Conservation (phyloP, 2,888 invertebrate genomes). For the Smittia aterrima region DNA sequence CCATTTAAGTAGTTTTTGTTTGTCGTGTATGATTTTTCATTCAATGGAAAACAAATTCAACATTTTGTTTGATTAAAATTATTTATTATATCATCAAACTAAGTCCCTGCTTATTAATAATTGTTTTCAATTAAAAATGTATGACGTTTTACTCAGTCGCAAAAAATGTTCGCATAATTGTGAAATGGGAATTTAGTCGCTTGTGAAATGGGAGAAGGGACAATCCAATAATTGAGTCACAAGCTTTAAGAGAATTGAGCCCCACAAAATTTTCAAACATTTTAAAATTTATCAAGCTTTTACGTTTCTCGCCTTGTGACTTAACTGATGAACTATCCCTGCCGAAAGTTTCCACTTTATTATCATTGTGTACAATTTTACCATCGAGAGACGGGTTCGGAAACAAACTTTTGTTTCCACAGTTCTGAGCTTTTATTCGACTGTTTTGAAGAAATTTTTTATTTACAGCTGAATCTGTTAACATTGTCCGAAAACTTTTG, state of each 20-base stretch:
- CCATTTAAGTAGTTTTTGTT: slow-evolving; percentile 1
- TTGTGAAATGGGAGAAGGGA: no score
- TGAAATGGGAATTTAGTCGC: no score
- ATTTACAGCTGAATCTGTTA: not conserved
- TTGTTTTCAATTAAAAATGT: slow-evolving; percentile 14
- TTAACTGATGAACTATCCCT: not conserved
- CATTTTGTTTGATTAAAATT: slow-evolving; percentile 13
- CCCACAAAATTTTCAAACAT: no score
- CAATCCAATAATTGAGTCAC: no score
- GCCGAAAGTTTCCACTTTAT: not conserved
- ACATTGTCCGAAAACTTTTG: not conserved
- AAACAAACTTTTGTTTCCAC: slow-evolving; percentile 1
- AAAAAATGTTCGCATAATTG: not conserved
- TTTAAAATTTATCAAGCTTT: no score
- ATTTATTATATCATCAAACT: slow-evolving; percentile 2
- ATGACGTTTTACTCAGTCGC: slow-evolving; percentile 16
- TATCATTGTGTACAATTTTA: slow-evolving; percentile 1
- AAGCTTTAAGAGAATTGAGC: no score
- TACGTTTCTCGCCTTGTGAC: no score
- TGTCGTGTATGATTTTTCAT: no score
- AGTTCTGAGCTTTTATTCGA: not conserved
- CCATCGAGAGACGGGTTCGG: not conserved
- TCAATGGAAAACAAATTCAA: slow-evolving; percentile 6
- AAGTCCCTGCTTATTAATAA: slow-evolving; percentile 26
- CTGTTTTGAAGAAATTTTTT: no score